Evolutionary conservation across 2,113 vertebrate species (phyloP).

Genomic region (Osmerus eperlanus): DNA sequence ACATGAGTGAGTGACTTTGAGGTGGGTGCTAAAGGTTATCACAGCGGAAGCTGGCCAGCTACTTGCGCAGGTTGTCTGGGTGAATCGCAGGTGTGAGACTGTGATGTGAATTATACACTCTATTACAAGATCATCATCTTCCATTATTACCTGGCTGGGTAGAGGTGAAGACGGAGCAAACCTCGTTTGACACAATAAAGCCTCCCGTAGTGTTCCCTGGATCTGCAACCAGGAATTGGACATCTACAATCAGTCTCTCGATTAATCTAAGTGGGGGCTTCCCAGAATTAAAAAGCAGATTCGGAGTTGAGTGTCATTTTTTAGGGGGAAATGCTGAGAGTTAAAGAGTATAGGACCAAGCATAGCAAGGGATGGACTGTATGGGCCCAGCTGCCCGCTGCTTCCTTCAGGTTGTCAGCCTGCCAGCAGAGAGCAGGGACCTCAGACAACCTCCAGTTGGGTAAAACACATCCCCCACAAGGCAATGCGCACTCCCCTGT

Average conservation of each 20-base stretch:
- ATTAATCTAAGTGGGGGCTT: too few species aligned
- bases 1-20: conserved; percentile 39
- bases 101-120: conserved; percentile 22
- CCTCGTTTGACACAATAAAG: too few species aligned
- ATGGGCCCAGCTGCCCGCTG: background rate
- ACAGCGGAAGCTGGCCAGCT: conserved; percentile 21
- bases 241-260: too few species aligned
- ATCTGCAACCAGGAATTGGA: too few species aligned
- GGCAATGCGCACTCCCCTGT: conserved; percentile 9
- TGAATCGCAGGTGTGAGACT: conserved; percentile 35
- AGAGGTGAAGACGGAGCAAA: too few species aligned
- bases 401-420: background rate
- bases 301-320: background rate
- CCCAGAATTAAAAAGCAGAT: too few species aligned
- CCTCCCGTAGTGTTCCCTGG: too few species aligned
- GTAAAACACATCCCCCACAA: conserved; percentile 30
- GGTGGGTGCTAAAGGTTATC: conserved; percentile 44
- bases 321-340: background rate
- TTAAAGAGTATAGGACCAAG: background rate
- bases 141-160: too few species aligned
- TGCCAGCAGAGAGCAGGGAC: conserved; percentile 20
- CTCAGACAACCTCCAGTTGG: conserved; percentile 42
- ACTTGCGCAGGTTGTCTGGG: background rate
- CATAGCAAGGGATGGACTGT: background rate
- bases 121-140: background rate